A percentile compares a stretch with the other conserved stretches of the same genome.
phyloP scores from a whole-genome alignment of 2,113 vertebrate species.

The Tichodroma muraria region DNA sequence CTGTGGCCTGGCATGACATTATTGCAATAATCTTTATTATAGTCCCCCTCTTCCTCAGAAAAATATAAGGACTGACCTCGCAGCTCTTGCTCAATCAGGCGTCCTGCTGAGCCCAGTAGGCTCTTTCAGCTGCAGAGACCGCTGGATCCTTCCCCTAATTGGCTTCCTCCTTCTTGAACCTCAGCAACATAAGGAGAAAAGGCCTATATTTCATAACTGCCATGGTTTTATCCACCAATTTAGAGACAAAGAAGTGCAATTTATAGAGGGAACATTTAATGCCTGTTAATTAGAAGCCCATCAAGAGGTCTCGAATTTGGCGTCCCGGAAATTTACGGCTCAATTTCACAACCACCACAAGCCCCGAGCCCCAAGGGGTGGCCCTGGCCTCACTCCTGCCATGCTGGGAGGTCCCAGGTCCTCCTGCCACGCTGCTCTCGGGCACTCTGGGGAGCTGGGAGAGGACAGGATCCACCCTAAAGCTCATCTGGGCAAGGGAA shows the following conservation, averaged over 20 bases:
- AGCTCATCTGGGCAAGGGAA: neutral
- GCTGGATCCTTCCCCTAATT: neutral
- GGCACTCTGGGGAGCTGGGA: accelerated
- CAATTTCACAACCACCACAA: neutral
- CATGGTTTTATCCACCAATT: constrained; percentile 37
- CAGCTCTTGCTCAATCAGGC: neutral
- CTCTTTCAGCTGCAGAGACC: neutral
- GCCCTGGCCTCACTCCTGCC: neutral
- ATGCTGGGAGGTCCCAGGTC: neutral
- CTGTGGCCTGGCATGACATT: constrained; percentile 3
- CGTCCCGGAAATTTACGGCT: neutral
- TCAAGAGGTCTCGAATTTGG: neutral
- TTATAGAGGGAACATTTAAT: constrained; percentile 35
- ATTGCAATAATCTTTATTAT: neutral
- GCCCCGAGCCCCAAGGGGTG: neutral
- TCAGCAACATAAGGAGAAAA: neutral
- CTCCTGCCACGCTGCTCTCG: neutral
- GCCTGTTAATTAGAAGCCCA: constrained; percentile 27
- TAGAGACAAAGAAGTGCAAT: constrained; percentile 38
- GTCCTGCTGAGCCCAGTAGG: neutral
- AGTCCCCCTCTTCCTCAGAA: neutral
- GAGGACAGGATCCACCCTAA: neutral
- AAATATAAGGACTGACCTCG: neutral
- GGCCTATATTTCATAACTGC: constrained; percentile 12
- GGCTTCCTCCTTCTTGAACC: neutral